Conservation (phyloP, 1,140 invertebrate genomes). For the Vanessa tameamea region DNA sequence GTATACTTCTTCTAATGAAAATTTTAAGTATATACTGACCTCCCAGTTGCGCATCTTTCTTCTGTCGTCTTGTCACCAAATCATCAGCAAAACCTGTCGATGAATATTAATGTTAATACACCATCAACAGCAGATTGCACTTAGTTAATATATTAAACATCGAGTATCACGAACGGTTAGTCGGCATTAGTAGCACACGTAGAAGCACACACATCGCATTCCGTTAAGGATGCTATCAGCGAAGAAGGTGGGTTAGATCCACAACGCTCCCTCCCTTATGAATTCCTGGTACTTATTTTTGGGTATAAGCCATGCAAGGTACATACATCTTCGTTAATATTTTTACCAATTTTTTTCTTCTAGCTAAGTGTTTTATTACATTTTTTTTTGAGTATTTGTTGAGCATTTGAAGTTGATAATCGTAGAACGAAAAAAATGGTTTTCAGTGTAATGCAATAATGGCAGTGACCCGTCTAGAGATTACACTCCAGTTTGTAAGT, state of each 20-base stretch:
- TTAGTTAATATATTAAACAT: constrained; percentile 59
- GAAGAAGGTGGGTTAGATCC: constrained; percentile 57
- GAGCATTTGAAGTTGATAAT: background rate
- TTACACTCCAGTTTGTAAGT: too few relatives aligned
- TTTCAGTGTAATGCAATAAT: background rate
- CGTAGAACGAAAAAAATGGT: background rate
- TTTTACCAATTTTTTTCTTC: background rate
- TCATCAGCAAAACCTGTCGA: constrained; percentile 79
- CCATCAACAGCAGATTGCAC: background rate
- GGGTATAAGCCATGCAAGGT: constrained; percentile 34
- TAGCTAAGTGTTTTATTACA: too few relatives aligned
- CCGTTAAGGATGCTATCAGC: constrained; percentile 59
- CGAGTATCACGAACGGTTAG: constrained; percentile 63
- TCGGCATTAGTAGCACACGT: constrained; percentile 73
- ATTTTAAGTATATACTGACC: constrained; percentile 51
- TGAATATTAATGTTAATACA: constrained; percentile 32
- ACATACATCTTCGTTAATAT: background rate
- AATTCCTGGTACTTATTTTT: constrained; percentile 9
- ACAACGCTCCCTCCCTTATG: constrained; percentile 50
- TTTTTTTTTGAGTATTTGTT: too few relatives aligned
- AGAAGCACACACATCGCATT: constrained; percentile 71
- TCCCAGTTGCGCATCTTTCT: constrained; percentile 74
- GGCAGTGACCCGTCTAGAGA: too few relatives aligned
- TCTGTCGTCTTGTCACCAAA: constrained; percentile 82
- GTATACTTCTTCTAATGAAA: background rate